Evolutionary conservation across 2,888 invertebrate species (phyloP).

Genomic region (Agriotes lineatus): DNA sequence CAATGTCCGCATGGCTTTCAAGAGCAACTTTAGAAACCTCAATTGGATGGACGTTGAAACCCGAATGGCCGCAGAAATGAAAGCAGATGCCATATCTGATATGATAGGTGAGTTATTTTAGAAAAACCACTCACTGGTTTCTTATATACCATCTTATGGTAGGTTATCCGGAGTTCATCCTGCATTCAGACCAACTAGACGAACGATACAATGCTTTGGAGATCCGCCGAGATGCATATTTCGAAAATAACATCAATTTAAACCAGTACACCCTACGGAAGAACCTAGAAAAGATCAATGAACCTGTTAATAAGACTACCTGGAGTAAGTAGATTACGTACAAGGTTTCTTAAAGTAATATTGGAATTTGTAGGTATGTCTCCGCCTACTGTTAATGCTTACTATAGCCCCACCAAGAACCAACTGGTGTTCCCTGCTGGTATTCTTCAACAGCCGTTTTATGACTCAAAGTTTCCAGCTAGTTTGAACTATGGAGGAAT

Average conservation of each 20-base stretch:
- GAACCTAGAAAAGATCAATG: slow-evolving; percentile 85
- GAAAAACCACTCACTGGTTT: too few relatives aligned
- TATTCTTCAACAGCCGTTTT: slow-evolving; percentile 95
- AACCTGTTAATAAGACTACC: slow-evolving; percentile 88
- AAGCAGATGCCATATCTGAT: slow-evolving; percentile 94
- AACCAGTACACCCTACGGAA: slow-evolving; percentile 83
- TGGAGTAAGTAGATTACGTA: slow-evolving; percentile 72
- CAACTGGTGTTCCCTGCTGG: slow-evolving; percentile 98
- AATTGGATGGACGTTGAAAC: slow-evolving; percentile 97
- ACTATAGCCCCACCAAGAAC: slow-evolving; percentile 95
- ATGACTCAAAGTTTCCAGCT: slow-evolving; percentile 87
- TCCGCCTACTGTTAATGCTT: slow-evolving; percentile 94
- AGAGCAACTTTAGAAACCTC: slow-evolving; percentile 84
- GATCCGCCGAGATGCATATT: slow-evolving; percentile 77
- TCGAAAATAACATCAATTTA: slow-evolving; percentile 86
- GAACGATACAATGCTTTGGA: slow-evolving; percentile 84
- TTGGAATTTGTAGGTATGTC: slow-evolving; percentile 77
- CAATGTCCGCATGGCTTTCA: slow-evolving; percentile 90
- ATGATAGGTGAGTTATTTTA: slow-evolving; percentile 95
- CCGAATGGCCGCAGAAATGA: slow-evolving; percentile 84
- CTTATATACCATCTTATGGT: too few relatives aligned
- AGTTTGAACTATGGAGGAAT: slow-evolving; percentile 96
- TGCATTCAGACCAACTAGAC: slow-evolving; percentile 83
- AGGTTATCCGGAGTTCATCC: slow-evolving; percentile 95
- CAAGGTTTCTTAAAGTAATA: neutral